A percentile compares a stretch with the other conserved stretches of the same genome.
Evolutionary conservation across 2,113 vertebrate genomes (phyloP).

Genomic region (Gambusia holbrooki): DNA sequence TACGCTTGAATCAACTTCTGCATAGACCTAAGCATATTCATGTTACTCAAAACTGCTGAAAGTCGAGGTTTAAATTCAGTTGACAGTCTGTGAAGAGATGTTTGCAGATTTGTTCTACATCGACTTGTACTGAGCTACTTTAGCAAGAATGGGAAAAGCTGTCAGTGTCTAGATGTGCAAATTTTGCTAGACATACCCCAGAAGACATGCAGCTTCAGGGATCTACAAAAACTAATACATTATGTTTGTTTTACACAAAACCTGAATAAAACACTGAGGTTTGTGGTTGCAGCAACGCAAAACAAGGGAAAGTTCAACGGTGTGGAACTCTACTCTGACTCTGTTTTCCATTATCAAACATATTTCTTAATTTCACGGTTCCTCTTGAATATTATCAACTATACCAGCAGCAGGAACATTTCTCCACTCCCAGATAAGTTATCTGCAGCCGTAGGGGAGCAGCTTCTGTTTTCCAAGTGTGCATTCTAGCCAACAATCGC

Average conservation of each 20-base stretch:
- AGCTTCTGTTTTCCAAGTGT: conserved; percentile 8
- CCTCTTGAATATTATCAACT: conserved; percentile 1
- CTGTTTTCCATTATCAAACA: not conserved
- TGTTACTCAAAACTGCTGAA: too few relatives aligned
- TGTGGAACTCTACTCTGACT: not conserved
- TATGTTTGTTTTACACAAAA: not conserved
- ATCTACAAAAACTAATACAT: too few relatives aligned
- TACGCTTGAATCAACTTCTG: too few relatives aligned
- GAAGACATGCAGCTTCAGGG: too few relatives aligned
- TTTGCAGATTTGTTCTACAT: not conserved
- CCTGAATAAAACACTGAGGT: not conserved
- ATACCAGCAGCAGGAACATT: not conserved
- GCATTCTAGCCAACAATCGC: not conserved
- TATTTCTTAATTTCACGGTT: conserved; percentile 5
- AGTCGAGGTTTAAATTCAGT: not conserved
- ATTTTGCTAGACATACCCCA: too few relatives aligned
- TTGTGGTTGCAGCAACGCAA: not conserved
- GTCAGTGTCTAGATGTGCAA: too few relatives aligned
- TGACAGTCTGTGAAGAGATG: not conserved
- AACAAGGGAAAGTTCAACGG: not conserved
- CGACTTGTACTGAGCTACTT: not conserved
- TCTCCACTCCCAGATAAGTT: not conserved
- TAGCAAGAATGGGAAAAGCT: too few relatives aligned
- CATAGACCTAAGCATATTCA: not conserved
- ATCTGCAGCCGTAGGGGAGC: not conserved